These are phyloP conservation scores for Ellobius talpinus DNA, from an alignment of 2,113 vertebrate species.

Conservation along the genomic window DNA sequence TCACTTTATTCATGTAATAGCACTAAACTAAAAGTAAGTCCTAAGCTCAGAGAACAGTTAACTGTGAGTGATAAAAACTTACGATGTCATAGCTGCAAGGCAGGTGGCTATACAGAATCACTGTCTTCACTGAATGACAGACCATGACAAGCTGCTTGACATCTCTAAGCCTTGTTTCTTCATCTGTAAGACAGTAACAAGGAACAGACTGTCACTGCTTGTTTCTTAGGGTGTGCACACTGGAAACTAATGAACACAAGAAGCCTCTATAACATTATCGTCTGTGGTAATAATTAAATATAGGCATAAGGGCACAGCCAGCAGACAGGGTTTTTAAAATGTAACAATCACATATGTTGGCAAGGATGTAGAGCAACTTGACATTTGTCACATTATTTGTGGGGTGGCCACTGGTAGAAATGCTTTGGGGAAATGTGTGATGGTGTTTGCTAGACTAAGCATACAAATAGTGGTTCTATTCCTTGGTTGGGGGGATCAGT, in stretches of 20 bases:
- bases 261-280: no score
- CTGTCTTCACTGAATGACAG: not conserved
- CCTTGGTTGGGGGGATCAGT: not conserved
- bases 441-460: not conserved
- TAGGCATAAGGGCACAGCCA: not conserved
- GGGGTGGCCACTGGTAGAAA: not conserved
- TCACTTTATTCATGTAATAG: constrained; percentile 4
- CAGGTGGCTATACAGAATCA: not conserved
- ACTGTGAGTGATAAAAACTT: not conserved
- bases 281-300: not conserved
- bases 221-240: not conserved
- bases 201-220: not conserved
- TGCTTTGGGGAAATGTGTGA: not conserved
- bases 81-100: not conserved
- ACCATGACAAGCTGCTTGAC: not conserved
- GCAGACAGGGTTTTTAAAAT: not conserved
- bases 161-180: constrained; percentile 3
- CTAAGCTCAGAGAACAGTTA: not conserved
- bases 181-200: not conserved
- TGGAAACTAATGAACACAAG: not conserved
- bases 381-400: constrained; percentile 1
- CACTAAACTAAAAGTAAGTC: not conserved
- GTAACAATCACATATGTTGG: not conserved
- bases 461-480: not conserved
- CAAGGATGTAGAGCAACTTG: not conserved